Conservation (phyloP, 2,888 invertebrate species). For the Patella ulyssiponensis region DNA sequence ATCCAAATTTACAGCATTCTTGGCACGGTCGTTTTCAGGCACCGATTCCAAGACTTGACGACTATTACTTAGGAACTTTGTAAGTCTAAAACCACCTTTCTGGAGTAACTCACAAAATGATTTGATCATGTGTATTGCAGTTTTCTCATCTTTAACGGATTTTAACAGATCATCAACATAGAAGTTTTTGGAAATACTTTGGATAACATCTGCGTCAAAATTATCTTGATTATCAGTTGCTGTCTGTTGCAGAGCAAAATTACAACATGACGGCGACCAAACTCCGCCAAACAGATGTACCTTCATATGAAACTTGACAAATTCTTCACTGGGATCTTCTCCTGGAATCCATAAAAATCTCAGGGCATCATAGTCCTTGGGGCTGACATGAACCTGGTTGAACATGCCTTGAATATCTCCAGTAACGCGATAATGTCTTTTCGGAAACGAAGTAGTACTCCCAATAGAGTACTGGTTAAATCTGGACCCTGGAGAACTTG, state of each 20-base stretch:
- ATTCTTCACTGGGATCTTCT: not conserved
- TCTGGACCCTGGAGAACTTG: constrained; percentile 31
- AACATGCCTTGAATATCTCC: constrained; percentile 28
- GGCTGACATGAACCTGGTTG: constrained; percentile 10
- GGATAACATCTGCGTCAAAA: not conserved
- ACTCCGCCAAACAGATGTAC: constrained; percentile 10
- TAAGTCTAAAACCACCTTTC: not conserved
- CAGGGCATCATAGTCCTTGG: constrained; percentile 15
- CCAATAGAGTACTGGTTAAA: constrained; percentile 25
- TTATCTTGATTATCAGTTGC: constrained; percentile 12
- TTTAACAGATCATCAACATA: constrained; percentile 23
- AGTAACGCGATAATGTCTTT: constrained; percentile 21
- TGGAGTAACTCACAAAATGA: not conserved
- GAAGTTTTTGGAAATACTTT: constrained; percentile 5
- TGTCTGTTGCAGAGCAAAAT: constrained; percentile 15
- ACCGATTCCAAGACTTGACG: not conserved
- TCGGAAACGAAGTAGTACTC: constrained; percentile 28
- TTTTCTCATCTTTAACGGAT: constrained; percentile 1
- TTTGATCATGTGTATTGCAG: not conserved
- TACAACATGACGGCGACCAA: constrained; percentile 9
- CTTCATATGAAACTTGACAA: not conserved
- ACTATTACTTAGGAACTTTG: constrained; percentile 6
- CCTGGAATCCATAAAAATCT: constrained; percentile 20
- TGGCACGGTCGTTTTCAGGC: constrained; percentile 1
- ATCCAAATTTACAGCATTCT: not conserved